Base-by-base conservation (phyloP, 2,797 vertebrate genomes). In the Fistularia commersonii region DNA sequence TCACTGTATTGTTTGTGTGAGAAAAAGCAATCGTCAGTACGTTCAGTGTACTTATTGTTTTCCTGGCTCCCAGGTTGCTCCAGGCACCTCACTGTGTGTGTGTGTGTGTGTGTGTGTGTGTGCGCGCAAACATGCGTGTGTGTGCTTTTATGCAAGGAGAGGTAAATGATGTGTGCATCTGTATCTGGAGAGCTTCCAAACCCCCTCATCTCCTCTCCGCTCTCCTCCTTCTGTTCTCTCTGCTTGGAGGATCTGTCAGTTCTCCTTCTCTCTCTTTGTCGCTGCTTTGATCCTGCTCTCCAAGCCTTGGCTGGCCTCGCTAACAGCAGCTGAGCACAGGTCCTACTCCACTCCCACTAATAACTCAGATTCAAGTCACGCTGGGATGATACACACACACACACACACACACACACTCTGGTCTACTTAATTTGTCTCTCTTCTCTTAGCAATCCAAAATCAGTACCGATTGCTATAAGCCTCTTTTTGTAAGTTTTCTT, bases 101-200 rank as follows among this genome's bases (percentile, higher is more conserved):
- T 42, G 61, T 59, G 54, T 61, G 64, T 61, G 56, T 23, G 23
- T 23, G 23, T 23, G 23, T 23, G 23, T 23, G 23, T 23, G 23
- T 23, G 23, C 4, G 23, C 4, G 23, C n/a, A n/a, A n/a, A n/a
- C n/a, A n/a, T 23, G 23, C 4, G 23, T 23, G 23, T 23, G 23
- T 23, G 23, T 23, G 23, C 60, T 54, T 37, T 51, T 60, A 45
- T 61, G 57, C 42, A 49, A 64, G 59, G 74, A 81, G 82, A 87
- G 79, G 81, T 82, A 74, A 83, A 77, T 71, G 63, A 78, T 88
- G 81, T 86, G 87, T 88, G 85, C 76, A 78, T 83, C 83, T 80
- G 83, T 81, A 84, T 88, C 88, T 91, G 88, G 89, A 92, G 81
- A 85, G 82, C 72, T 81, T 91, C 89, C 89, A 92, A 89, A 80